Evolutionary conservation across 1,140 invertebrate genomes (phyloP).

Genomic region (Drosophila hydei): DNA sequence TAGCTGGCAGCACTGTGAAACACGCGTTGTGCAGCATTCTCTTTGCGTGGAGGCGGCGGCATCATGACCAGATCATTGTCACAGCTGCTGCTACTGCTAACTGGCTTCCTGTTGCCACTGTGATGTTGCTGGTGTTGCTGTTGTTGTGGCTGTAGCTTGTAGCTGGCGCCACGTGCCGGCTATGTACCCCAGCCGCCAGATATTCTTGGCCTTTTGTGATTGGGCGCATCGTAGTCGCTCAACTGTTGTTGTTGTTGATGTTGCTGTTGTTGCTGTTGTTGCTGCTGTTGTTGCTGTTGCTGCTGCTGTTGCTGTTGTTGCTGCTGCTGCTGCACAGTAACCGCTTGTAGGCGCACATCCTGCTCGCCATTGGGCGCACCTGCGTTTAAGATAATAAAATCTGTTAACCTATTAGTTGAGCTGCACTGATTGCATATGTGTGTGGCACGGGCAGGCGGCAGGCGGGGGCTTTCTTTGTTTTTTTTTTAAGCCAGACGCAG

Average conservation of each 20-base stretch:
- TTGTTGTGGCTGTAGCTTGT: conserved; percentile 46
- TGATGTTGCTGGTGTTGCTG: conserved; percentile 45
- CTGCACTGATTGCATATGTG: conserved; percentile 54
- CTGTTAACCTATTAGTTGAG: conserved; percentile 80
- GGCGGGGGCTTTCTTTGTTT: conserved; percentile 37
- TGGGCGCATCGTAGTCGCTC: conserved; percentile 91
- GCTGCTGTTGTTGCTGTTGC: conserved; percentile 71
- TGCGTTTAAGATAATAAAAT: conserved; percentile 84
- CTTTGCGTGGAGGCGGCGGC: conserved; percentile 72
- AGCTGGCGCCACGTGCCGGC: conserved; percentile 83
- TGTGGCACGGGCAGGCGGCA: conserved; percentile 55
- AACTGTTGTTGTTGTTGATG: conserved; percentile 84
- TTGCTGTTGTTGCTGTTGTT: conserved; percentile 83
- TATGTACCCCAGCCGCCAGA: conserved; percentile 94
- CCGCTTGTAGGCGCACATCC: conserved; percentile 84
- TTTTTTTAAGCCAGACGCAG: conserved; percentile 43
- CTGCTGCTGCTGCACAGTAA: conserved; percentile 73
- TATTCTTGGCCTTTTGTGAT: conserved; percentile 91
- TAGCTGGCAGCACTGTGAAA: conserved; percentile 39
- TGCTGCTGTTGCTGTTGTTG: conserved; percentile 76
- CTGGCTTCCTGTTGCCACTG: conserved; percentile 45
- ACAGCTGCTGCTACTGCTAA: conserved; percentile 30
- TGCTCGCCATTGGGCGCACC: conserved; percentile 91
- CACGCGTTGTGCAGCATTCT: conserved; percentile 30
- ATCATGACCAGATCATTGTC: conserved; percentile 68